These are phyloP conservation scores for Magallana angulata DNA, from an alignment of 1,140 invertebrate species.

Conservation along the genomic window DNA sequence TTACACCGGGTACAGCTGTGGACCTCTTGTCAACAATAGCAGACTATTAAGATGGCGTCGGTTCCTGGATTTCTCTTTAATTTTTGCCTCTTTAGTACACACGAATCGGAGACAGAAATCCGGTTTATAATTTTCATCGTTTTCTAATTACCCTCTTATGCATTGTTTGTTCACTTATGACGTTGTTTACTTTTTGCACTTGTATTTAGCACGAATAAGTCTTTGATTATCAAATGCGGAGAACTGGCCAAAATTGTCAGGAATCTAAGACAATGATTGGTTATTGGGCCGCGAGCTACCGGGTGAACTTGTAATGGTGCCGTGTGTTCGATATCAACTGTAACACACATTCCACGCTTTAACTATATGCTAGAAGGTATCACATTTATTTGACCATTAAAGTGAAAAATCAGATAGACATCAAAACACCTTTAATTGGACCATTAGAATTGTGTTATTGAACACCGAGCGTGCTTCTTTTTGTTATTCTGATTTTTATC, in stretches of 20 bases:
- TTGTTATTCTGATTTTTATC: neutral
- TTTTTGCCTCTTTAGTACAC: neutral
- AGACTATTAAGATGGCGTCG: neutral
- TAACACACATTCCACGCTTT: neutral
- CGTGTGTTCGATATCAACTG: neutral
- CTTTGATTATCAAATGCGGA: too few relatives aligned
- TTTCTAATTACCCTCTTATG: too few relatives aligned
- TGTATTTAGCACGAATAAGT: too few relatives aligned
- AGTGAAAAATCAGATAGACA: conserved; percentile 5
- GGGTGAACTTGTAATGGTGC: neutral
- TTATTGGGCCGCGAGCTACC: neutral
- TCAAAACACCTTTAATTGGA: neutral
- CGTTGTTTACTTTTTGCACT: too few relatives aligned
- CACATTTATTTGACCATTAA: conserved; percentile 28
- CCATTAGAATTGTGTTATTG: conserved; percentile 24
- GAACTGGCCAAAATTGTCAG: too few relatives aligned
- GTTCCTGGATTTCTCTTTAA: neutral
- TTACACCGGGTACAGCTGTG: too few relatives aligned
- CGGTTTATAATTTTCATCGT: too few relatives aligned
- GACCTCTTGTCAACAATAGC: too few relatives aligned
- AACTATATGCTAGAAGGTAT: neutral
- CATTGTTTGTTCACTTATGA: too few relatives aligned
- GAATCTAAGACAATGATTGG: neutral
- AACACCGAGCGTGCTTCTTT: neutral
- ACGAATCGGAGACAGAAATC: neutral